A percentile compares a stretch with the other conserved stretches of the same genome.
These are phyloP conservation scores for Phylloscopus trochilus DNA, from an alignment of 2,113 vertebrate species.

Conservation along the genomic window DNA sequence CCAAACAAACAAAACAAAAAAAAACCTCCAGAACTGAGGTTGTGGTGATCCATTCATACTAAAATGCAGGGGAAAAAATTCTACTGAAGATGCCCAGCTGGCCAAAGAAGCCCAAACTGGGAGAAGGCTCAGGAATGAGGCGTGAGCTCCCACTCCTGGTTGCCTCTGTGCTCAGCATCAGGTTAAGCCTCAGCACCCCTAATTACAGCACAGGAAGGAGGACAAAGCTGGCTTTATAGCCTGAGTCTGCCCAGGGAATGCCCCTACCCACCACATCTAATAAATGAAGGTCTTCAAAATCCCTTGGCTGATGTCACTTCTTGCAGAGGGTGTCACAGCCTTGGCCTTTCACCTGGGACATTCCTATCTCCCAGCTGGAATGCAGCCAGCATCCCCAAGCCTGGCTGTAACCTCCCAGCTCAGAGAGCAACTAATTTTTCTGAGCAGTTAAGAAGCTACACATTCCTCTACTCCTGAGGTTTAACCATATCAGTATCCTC, in stretches of 20 bases:
- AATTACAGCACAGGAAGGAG: accelerated
- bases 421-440: background rate
- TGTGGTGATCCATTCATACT: background rate
- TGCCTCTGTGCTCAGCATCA: background rate
- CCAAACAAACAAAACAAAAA: background rate
- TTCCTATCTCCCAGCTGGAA: background rate
- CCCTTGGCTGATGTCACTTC: background rate
- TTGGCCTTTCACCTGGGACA: background rate
- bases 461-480: background rate
- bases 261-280: background rate
- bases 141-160: slow-evolving; percentile 28
- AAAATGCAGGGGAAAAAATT: background rate
- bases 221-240: background rate
- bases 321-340: background rate
- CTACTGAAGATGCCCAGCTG: background rate
- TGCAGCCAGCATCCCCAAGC: background rate
- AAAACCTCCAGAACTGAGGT: background rate
- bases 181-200: background rate
- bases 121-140: background rate
- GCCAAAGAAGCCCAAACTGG: background rate
- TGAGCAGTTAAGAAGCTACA: background rate
- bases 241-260: background rate
- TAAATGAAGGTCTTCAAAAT: background rate
- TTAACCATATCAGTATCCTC: background rate
- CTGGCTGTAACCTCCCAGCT: background rate